Base-by-base conservation (phyloP, 1,140 invertebrate genomes). In the Sipha flava region DNA sequence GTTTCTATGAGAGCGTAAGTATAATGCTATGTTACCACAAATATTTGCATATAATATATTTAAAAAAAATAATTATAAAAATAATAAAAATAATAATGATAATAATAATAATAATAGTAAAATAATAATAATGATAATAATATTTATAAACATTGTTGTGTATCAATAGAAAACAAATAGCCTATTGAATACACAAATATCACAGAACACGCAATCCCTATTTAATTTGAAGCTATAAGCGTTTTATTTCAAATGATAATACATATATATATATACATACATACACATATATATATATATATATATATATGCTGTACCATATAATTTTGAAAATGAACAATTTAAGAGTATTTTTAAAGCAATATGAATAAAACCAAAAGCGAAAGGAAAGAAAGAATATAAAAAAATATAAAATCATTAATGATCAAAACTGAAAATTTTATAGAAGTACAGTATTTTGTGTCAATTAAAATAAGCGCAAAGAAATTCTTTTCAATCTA, bases 161-260 rank as follows among this genome's bases (percentile, higher is more conserved):
- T 59, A 77, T 43, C 73, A 77, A 77, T 77, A 77, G 73, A 77
- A 77, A 75, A 70, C 37, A 77, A 57, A 77, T 54, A 77, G 73
- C 40, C 73, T 77, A 77, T 77, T 77, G 73, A 77, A 77, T 77
- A 77, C 73, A 77, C 73, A 9, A 59, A 77, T 77, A 77, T 77
- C 73, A 77, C 73, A 77, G 73, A 77, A 77, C 73, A 77, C 73
- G 73, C 73, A 59, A 77, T 77, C 34, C 31, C 37, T 77, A 77
- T 77, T 49, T 34, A 77, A 31, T 77, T 43, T 26, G 52, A 21
- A 12, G 34, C 73, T 59, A 77, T 77, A 77, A 70, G 40, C 66
- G 23, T 70, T 29, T 68, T 45, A 26, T 29, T n/a, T 40, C 10
- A 40, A 70, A 40, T 43, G 16, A 66, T 40, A 66, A 72, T 47